Base-by-base conservation (phyloP, 2,113 vertebrate genomes). In the Meriones unguiculatus region DNA sequence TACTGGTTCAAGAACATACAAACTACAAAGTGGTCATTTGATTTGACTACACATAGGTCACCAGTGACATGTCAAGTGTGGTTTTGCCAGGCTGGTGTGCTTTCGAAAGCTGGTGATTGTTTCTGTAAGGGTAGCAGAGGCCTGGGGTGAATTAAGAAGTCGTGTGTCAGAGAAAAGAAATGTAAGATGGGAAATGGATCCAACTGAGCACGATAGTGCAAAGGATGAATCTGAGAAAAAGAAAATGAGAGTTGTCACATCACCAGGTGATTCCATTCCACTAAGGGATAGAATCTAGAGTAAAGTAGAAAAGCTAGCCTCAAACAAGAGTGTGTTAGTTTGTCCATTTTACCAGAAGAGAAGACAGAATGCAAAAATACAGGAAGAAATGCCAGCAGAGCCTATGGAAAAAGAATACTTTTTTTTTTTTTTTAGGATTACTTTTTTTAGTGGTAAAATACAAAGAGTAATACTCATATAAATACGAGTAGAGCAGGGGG, bases 161-260 rank as follows among this genome's bases (percentile, higher is more conserved):
- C 20, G 52, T 38, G 75, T n/a, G 12, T 65, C 24, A 35, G 46
- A 30, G 18, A 32, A 84, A 18, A 18, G 35, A 94, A 65, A 38
- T 2, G 0, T 52, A 52, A 30, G 25, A 52, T 65, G 18, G 35
- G 35, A 94, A 65, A 25, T 3, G 50, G 46, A 52, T 7, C 22
- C 14, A 30, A 32, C 20, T n/a, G 28, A 28, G 54, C 25, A 35
- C 59, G 57, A 75, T 35, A 13, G 32, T 30, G 25, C 12, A 14
- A 50, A 46, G 1, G 32, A 35, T 52, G n/a, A 6, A 22, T 2
- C 32, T 35, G 22, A 67, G 50, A 46, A 7, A 11, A 22, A 0
- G 32, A 5, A 38, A 11, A 18, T 7, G 11, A 2, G 12, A 28
- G 64, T 0, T 0, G 57, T 8, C 25, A 22, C 7, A 30, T 30